Conservation (phyloP, 2,797 vertebrate species). For the Pristis pectinata region DNA sequence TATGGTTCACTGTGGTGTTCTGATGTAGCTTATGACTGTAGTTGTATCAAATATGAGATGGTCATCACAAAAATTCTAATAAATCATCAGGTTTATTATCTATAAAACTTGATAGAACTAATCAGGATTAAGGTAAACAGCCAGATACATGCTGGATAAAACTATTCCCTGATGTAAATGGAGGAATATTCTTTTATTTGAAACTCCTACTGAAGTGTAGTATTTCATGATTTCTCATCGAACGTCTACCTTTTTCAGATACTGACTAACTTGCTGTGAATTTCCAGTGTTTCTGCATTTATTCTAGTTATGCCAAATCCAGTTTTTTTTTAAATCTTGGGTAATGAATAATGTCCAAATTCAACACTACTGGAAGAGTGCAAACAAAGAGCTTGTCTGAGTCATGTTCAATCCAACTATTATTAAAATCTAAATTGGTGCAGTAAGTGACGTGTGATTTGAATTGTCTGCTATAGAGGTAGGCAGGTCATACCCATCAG, state of each 20-base stretch:
- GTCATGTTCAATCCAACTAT: slow-evolving; percentile 1
- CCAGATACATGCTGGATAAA: background rate
- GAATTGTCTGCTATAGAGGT: background rate
- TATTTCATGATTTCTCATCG: background rate
- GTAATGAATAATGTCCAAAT: background rate
- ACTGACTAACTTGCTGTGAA: no score
- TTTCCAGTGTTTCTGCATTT: background rate
- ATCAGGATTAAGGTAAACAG: background rate
- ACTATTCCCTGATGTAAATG: no score
- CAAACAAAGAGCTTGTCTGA: background rate
- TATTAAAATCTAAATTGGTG: background rate
- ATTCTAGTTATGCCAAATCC: background rate
- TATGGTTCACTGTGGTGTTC: background rate
- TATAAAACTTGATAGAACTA: no score
- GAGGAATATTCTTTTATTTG: background rate
- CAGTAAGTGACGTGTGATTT: background rate
- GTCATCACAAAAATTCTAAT: background rate
- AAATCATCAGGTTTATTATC: no score
- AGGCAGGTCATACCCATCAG: background rate
- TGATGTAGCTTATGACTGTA: background rate
- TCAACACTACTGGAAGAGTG: background rate
- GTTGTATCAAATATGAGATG: background rate
- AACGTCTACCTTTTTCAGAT: background rate
- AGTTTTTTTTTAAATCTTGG: background rate
- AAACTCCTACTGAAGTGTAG: background rate